A percentile compares a stretch with the other conserved stretches of the same genome.
phyloP scores from a whole-genome alignment of 2,888 invertebrate genomes.

The Terebella lapidaria region DNA sequence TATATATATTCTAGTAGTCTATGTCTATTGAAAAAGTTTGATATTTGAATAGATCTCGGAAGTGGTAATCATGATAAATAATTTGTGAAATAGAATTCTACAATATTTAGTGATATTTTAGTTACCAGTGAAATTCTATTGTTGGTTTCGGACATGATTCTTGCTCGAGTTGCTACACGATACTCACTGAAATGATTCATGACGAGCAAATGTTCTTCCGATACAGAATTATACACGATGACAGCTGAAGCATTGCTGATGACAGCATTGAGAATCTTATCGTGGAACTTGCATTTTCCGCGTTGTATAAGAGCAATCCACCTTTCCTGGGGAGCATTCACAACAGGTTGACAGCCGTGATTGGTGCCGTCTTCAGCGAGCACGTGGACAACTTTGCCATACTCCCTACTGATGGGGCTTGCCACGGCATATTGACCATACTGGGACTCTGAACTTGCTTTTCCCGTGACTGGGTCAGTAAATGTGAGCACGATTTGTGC shows the following conservation, averaged over 20 bases:
- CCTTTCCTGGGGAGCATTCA: not conserved
- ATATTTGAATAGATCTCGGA: too few species aligned
- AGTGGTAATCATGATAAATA: too few species aligned
- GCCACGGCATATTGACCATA: conserved; percentile 1
- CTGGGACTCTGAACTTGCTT: not conserved
- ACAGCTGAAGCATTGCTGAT: conserved; percentile 10
- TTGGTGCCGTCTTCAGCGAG: not conserved
- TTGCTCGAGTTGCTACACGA: too few species aligned
- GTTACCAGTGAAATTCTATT: too few species aligned
- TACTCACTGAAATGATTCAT: conserved; percentile 7
- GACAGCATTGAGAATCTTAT: conserved; percentile 5
- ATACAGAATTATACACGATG: conserved; percentile 9
- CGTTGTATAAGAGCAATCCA: conserved; percentile 12
- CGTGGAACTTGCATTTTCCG: conserved; percentile 7
- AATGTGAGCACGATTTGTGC: not conserved
- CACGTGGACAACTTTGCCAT: conserved; percentile 6
- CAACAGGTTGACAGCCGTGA: conserved; percentile 5
- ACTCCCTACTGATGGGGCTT: not conserved
- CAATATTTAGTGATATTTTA: too few species aligned
- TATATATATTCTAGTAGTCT: too few species aligned
- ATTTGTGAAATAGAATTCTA: too few species aligned
- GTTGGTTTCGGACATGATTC: too few species aligned
- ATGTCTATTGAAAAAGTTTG: too few species aligned
- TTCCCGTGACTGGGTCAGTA: not conserved
- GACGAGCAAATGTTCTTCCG: not conserved